Evolutionary conservation across 2,888 invertebrate genomes (phyloP).

Genomic region (Catocala nupta): DNA sequence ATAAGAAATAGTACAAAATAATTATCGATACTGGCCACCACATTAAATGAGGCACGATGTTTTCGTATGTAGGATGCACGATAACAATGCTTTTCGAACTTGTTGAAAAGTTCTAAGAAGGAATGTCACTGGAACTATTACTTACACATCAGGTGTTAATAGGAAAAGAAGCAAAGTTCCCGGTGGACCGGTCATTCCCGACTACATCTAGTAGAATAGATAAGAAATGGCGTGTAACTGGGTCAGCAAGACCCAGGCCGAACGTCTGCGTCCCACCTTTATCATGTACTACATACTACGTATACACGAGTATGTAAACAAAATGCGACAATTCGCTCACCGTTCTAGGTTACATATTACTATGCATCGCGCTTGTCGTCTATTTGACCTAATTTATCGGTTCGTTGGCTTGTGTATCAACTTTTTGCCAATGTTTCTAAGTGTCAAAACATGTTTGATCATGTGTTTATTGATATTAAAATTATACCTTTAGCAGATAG

Average conservation of each 20-base stretch:
- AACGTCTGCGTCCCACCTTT: constrained; percentile 53
- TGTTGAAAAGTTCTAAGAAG: constrained; percentile 23
- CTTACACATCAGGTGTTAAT: constrained; percentile 28
- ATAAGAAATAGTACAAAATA: too few species aligned
- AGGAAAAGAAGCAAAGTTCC: constrained; percentile 41
- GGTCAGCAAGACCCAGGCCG: constrained; percentile 55
- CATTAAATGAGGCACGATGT: too few species aligned
- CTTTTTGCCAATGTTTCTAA: constrained; percentile 31
- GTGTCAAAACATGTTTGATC: constrained; percentile 36
- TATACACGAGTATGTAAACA: constrained; percentile 54
- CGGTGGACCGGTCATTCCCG: constrained; percentile 37
- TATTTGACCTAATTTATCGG: constrained; percentile 60
- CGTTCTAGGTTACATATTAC: constrained; percentile 51
- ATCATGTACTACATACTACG: constrained; percentile 35
- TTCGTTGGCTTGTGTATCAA: constrained; percentile 46
- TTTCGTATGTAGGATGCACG: neutral
- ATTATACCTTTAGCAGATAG: neutral
- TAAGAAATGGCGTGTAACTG: constrained; percentile 53
- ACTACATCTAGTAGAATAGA: constrained; percentile 51
- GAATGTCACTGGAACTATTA: constrained; percentile 26
- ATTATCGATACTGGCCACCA: too few species aligned
- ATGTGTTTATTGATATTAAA: constrained; percentile 30
- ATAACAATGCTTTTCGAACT: constrained; percentile 19
- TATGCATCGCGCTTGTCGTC: constrained; percentile 52
- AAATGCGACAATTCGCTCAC: constrained; percentile 57